Conservation (phyloP, 2,113 vertebrate species). For the Crotalus helleri region DNA sequence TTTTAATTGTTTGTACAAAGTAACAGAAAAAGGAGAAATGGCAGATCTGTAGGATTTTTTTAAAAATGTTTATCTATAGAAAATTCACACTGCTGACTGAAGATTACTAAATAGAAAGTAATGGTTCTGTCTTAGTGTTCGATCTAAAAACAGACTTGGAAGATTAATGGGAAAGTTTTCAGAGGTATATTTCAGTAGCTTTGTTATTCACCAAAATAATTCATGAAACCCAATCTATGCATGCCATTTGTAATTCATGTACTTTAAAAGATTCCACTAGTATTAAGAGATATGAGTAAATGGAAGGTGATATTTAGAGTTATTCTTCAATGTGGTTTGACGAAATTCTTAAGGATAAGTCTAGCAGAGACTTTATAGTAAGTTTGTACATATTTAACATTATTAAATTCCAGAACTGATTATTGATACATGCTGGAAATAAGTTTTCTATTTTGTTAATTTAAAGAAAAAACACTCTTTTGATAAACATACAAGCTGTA, state of each 20-base stretch:
- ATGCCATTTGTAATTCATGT: neutral
- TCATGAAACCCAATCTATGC: neutral
- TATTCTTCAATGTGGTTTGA: neutral
- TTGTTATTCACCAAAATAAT: neutral
- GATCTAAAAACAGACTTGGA: neutral
- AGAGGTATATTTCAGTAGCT: neutral
- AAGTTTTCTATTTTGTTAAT: neutral
- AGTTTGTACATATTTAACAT: neutral
- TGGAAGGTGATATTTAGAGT: neutral
- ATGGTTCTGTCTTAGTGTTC: neutral
- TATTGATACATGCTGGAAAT: neutral
- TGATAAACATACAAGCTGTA: neutral
- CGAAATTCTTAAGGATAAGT: neutral
- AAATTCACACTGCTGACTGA: neutral
- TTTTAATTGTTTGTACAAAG: neutral
- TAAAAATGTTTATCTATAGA: neutral
- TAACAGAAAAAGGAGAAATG: neutral
- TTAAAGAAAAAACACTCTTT: neutral
- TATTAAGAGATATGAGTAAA: neutral
- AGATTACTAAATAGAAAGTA: neutral
- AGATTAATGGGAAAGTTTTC: neutral
- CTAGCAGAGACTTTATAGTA: neutral
- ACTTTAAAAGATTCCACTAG: neutral
- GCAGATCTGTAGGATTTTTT: neutral
- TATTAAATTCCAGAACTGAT: neutral